Evolutionary conservation across 2,797 vertebrate genomes (phyloP), one percentile per base, ranked within the genome.

Genomic region (Spondyliosoma cantharus): DNA sequence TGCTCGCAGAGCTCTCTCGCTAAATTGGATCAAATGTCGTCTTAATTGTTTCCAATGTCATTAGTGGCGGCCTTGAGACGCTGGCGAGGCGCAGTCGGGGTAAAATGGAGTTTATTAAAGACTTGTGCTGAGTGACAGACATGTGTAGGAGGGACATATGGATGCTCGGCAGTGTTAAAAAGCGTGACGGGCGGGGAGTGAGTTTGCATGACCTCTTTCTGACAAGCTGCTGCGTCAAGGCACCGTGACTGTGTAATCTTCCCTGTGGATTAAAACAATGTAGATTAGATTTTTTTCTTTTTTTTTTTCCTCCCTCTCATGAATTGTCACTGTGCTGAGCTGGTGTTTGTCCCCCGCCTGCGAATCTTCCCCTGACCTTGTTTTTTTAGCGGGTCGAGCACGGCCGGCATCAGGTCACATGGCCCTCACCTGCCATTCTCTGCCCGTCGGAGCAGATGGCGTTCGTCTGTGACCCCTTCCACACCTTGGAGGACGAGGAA

Each of bases 181-280:
- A 85, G 83, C 87, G 82, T 85, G 87, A 91, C 85, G 63, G 85
- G 87, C 57, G 65, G 87, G 88, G 86, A 91, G 85, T 91, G 90
- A 93, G 89, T 91, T 87, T 91, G 83, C 84, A 66, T 84, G 90
- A 90, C 84, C 91, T 90, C 87, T 85, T 82, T 85, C 73, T 84
- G 86, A 89, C 85, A 86, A 91, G 87, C 90, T 92, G 89, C 89
- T 89, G 83, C 64, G 87, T 92, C 90, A 90, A 85, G 75, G 85
- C 86, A 88, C 81, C 53, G 54, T 86, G 84, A 90, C 88, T 82
- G 76, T 82, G 84, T 92, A 91, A 94, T 93, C 89, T 87, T 80
- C 73, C 82, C 82, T 7, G 67, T 82, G 89, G 91, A 92, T 93
- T 91, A 90, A 92, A 90, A 92, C 88, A 93, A 91, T 92, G 84